A percentile compares a stretch with the other conserved stretches of the same genome.
Conservation (phyloP, 92 coral and sea anemone species). For the Hydrozoanthus gracilis region DNA sequence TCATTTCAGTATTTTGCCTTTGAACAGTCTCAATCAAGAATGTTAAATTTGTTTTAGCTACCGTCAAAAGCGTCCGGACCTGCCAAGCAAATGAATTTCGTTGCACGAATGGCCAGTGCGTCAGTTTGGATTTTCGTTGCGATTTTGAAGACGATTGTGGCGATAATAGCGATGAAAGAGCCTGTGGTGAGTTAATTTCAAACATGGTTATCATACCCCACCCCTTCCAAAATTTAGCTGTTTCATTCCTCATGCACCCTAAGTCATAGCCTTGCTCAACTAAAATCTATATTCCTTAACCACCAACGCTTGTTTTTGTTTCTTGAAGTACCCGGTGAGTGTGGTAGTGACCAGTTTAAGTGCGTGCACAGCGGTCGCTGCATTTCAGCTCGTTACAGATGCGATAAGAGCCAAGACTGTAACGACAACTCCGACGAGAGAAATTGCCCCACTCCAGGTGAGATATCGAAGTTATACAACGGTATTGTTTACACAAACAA, state of each 20-base stretch:
- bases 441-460: constrained; percentile 60
- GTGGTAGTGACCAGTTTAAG: constrained; percentile 60
- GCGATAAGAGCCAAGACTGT: constrained; percentile 75
- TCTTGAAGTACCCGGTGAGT: constrained; percentile 50
- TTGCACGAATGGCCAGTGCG: constrained; percentile 57
- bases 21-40: too few relatives aligned
- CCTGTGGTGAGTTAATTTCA: constrained; percentile 37
- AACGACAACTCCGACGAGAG: constrained; percentile 77
- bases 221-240: neutral
- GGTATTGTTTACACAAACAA: too few relatives aligned
- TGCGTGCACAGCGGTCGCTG: constrained; percentile 72
- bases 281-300: neutral
- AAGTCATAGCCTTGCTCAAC: neutral
- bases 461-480: neutral
- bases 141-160: constrained; percentile 59
- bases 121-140: constrained; percentile 50
- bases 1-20: too few relatives aligned
- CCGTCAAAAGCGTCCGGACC: constrained; percentile 34
- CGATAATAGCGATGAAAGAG: constrained; percentile 67
- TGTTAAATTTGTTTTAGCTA: neutral
- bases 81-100: constrained; percentile 63
- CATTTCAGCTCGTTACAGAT: constrained; percentile 67
- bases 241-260: neutral
- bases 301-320: neutral
- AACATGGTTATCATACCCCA: neutral